Evolutionary conservation across 2,797 vertebrate species (phyloP), one percentile per base, ranked within the genome.

Genomic region (Alosa sapidissima): DNA sequence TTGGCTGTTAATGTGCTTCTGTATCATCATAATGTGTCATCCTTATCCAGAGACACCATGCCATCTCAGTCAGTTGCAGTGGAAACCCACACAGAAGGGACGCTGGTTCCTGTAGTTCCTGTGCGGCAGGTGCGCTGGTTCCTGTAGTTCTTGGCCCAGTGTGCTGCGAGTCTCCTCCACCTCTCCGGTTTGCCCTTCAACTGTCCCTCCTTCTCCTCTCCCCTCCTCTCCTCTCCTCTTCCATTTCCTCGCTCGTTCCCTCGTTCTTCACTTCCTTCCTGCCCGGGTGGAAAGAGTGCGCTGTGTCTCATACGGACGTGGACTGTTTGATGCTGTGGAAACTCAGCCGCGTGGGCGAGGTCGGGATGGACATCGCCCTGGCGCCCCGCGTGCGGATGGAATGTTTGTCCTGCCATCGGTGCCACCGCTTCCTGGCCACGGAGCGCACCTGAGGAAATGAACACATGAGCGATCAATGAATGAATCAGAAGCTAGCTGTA

Each of bases 371-470:
- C 97, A 98, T 97, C 85, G 97, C 97, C 8, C 97, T 95, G 24
- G 96, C 97, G 91, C 98, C 96, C 0, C 97, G 91, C 84, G 95
- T 95, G 0, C 97, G 95, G 92, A 98, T 96, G 0, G 97, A 97
- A 89, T 98, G 97, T 85, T 97, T 98, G 95, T 98, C 97, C 93
- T 98, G 97, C 97, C 97, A 98, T 0, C 97, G 96, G 89, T 97
- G 97, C 96, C 97, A 98, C 0, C 97, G 94, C 90, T 98, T 98
- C 91, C 97, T 94, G 0, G 96, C 94, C 0, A 97, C 97, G 0
- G 97, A 98, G 0, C 97, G 96, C 82, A 98, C 97, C 97, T 98
- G 93, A 9, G 47, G 28, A 81, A 21, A 54, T 54, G 84, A 81
- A 55, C 9, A 47, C 33, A 47, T 5, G 21, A 9, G 7, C 2